phyloP scores from a whole-genome alignment of 1,140 invertebrate genomes.

The Drosophila grimshawi region DNA sequence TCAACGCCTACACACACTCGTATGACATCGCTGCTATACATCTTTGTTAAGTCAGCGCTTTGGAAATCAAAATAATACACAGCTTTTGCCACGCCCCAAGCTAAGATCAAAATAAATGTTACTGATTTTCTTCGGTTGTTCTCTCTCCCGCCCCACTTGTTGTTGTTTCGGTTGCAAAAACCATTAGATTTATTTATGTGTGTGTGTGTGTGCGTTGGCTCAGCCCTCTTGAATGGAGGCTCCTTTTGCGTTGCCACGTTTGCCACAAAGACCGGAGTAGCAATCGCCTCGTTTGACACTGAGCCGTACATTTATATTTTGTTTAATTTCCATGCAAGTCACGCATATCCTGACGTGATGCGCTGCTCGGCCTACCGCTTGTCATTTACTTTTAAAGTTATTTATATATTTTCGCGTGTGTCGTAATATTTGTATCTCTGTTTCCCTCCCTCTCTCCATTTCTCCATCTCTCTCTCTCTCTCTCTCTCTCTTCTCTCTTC shows the following conservation, averaged over 20 bases:
- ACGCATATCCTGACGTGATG: slow-evolving; percentile 73
- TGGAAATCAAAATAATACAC: slow-evolving; percentile 74
- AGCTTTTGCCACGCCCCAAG: slow-evolving; percentile 49
- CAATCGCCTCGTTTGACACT: slow-evolving; percentile 71
- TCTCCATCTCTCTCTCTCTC: slow-evolving; percentile 4
- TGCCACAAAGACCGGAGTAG: slow-evolving; percentile 17
- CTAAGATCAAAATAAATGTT: slow-evolving; percentile 63
- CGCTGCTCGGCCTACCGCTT: neutral
- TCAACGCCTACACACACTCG: slow-evolving; percentile 51
- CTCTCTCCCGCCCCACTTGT: neutral
- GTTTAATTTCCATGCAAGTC: slow-evolving; percentile 79
- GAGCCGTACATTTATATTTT: slow-evolving; percentile 29
- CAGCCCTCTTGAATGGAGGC: slow-evolving; percentile 23
- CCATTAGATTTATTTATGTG: slow-evolving; percentile 79
- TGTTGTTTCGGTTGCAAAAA: slow-evolving; percentile 53
- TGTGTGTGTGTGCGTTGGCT: slow-evolving; percentile 29
- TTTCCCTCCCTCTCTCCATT: neutral
- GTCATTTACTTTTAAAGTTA: slow-evolving; percentile 65
- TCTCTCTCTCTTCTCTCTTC: neutral
- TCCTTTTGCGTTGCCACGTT: slow-evolving; percentile 41
- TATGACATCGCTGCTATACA: slow-evolving; percentile 45
- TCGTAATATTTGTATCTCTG: slow-evolving; percentile 34
- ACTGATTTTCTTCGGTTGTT: slow-evolving; percentile 29
- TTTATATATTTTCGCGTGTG: slow-evolving; percentile 61
- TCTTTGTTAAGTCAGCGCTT: slow-evolving; percentile 75